Evolutionary conservation across 2,888 invertebrate species (phyloP), one percentile per base, ranked within the genome.

Genomic region (Elysia crispata): DNA sequence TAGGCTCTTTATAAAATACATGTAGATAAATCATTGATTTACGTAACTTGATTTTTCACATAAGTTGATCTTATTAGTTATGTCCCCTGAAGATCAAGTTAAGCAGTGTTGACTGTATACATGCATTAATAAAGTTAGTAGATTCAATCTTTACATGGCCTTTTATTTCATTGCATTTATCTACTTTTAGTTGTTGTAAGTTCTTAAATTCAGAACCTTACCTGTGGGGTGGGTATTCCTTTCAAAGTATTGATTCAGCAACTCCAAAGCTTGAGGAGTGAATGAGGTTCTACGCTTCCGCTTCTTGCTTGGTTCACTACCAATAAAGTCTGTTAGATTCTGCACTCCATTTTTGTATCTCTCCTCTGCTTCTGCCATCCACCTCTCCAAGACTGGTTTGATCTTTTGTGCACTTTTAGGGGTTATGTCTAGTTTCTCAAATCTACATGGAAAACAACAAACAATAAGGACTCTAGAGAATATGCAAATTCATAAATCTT

Each of bases 391-490:
- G 89, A 98, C 98, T 87, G 98, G 98, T 93, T 98, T 98, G 92
- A 98, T 98, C 95, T 98, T 98, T 94, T 98, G 97, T 91, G 98
- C 98, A 94, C 98, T 98, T 94, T 98, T 98, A 92, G 98, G 98
- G 91, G 98, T 98, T 91, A 98, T 98, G 94, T 98, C 98, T 94
- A 98, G 94, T 94, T 98, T 98, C 94, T 98, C 98, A 95, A 98
- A 98, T 96, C 92, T 92, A 81, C 30, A n/a, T 31, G 41, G 3
- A 75, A 60, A 41, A 41, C 3, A 41, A 41, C 41, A 41, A 41
- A 41, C 3, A 41, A 11, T 6, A 41, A 41, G 11, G 41, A 41
- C 3, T 6, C 3, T 6, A 41, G 41, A 41, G 41, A 41, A 41
- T 41, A 41, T 6, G 3, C 11, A 41, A 41, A 41, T 6, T 6